Conservation (phyloP, 2,797 vertebrate species). For the Distichodus sexfasciatus region DNA sequence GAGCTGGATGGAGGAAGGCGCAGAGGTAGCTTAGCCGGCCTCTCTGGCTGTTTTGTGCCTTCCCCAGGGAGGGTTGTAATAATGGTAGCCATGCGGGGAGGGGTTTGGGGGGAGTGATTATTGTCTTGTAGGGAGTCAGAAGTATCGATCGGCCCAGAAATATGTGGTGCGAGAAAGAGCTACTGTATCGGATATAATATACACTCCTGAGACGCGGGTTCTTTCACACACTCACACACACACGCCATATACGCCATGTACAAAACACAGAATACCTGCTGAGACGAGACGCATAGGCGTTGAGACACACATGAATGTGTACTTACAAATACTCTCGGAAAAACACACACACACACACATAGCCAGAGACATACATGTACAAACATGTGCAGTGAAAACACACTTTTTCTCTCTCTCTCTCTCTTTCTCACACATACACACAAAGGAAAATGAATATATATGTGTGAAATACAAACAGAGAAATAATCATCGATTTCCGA, state of each 20-base stretch:
- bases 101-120: conserved; percentile 77
- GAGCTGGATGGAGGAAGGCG: conserved; percentile 42
- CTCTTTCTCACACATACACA: not conserved
- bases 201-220: conserved; percentile 73
- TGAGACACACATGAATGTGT: conserved; percentile 37
- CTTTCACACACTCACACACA: conserved; percentile 31
- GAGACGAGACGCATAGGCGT: conserved; percentile 34
- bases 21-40: conserved; percentile 36
- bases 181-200: conserved; percentile 95
- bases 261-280: conserved; percentile 31
- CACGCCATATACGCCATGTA: conserved; percentile 25
- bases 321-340: conserved; percentile 35
- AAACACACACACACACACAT: conserved; percentile 18
- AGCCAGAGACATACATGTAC: conserved; percentile 28
- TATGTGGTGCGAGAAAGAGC: conserved; percentile 93
- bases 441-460: too few relatives aligned
- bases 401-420: too few relatives aligned
- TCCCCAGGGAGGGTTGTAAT: conserved; percentile 85
- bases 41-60: conserved; percentile 48
- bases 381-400: conserved; percentile 16
- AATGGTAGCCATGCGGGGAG: conserved; percentile 85
- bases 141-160: conserved; percentile 93
- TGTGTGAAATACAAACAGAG: not conserved
- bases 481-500: not conserved
- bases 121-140: conserved; percentile 98